Conservation (phyloP, 2,797 vertebrate species). For the Lagodon rhomboides region DNA sequence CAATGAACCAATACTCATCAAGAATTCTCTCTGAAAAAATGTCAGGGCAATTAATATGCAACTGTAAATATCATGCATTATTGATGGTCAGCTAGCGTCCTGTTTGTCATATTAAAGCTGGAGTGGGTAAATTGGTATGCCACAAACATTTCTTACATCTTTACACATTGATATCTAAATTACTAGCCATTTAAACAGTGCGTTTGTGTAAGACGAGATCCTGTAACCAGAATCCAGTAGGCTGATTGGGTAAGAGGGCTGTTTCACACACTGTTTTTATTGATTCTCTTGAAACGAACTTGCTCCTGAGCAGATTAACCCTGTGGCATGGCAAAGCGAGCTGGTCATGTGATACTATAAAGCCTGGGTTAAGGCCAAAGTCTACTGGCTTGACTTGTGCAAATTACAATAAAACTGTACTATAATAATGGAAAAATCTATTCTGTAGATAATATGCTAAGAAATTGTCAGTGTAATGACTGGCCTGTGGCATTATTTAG, state of each 20-base stretch:
- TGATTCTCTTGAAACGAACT: not conserved
- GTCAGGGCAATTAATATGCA: constrained; percentile 34
- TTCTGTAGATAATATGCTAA: constrained; percentile 1
- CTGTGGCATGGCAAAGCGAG: not conserved
- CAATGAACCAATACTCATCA: constrained; percentile 3
- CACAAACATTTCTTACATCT: not conserved
- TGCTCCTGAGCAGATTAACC: not conserved
- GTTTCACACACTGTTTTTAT: not conserved
- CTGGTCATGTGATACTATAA: not conserved
- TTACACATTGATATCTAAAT: not conserved
- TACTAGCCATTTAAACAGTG: not conserved
- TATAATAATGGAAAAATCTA: not conserved
- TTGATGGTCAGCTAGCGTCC: constrained; percentile 6
- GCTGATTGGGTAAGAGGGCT: not conserved
- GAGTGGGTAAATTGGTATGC: not conserved
- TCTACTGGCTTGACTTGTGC: not conserved
- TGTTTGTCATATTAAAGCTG: constrained; percentile 1
- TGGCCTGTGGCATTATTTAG: constrained; percentile 32
- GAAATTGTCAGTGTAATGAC: not conserved
- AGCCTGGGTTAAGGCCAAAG: not conserved
- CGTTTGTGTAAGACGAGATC: not conserved
- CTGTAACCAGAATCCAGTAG: not conserved
- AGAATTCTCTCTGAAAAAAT: constrained; percentile 26
- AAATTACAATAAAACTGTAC: not conserved
- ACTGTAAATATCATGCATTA: constrained; percentile 43